A percentile compares a stretch with the other conserved stretches of the same genome.
Evolutionary conservation across 2,888 invertebrate species (phyloP).

Genomic region (Mythimna loreyi): DNA sequence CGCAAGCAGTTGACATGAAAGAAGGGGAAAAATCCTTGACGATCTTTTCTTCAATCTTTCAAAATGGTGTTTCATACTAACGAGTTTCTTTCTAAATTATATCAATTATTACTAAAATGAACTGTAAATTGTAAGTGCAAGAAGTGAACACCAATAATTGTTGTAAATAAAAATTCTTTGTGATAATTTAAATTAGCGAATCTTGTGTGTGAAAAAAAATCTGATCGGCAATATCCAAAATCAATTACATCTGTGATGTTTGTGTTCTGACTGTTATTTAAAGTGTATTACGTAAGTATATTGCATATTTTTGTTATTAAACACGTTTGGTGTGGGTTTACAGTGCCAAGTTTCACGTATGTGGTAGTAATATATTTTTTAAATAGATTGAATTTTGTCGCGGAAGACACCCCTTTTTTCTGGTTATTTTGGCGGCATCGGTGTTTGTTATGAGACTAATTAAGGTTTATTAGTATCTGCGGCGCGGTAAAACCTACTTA

Average conservation of each 20-base stretch:
- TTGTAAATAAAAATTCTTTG: slow-evolving; percentile 71
- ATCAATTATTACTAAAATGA: slow-evolving; percentile 81
- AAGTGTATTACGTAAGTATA: slow-evolving; percentile 88
- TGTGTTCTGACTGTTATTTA: slow-evolving; percentile 84
- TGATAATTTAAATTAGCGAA: slow-evolving; percentile 70
- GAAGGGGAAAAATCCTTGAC: slow-evolving; percentile 84
- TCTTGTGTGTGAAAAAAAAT: slow-evolving; percentile 64
- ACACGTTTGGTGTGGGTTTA: slow-evolving; percentile 61
- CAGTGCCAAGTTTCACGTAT: slow-evolving; percentile 57
- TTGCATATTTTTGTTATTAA: slow-evolving; percentile 79
- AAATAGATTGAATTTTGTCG: slow-evolving; percentile 41
- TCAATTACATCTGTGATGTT: slow-evolving; percentile 85
- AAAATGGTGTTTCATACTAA: slow-evolving; percentile 88
- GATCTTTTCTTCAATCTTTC: slow-evolving; percentile 86
- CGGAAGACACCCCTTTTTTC: slow-evolving; percentile 56
- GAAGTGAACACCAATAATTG: slow-evolving; percentile 65
- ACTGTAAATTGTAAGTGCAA: slow-evolving; percentile 72
- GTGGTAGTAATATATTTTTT: slow-evolving; percentile 33
- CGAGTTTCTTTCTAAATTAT: slow-evolving; percentile 85
- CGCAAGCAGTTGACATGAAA: slow-evolving; percentile 80
- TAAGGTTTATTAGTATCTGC: slow-evolving; percentile 43
- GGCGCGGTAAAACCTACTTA: slow-evolving; percentile 60
- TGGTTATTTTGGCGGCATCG: slow-evolving; percentile 56
- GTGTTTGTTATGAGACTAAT: slow-evolving; percentile 44
- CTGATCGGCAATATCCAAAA: slow-evolving; percentile 71